Evolutionary conservation across 2,113 vertebrate species (phyloP).

Genomic region (Rhadina sibilatrix): DNA sequence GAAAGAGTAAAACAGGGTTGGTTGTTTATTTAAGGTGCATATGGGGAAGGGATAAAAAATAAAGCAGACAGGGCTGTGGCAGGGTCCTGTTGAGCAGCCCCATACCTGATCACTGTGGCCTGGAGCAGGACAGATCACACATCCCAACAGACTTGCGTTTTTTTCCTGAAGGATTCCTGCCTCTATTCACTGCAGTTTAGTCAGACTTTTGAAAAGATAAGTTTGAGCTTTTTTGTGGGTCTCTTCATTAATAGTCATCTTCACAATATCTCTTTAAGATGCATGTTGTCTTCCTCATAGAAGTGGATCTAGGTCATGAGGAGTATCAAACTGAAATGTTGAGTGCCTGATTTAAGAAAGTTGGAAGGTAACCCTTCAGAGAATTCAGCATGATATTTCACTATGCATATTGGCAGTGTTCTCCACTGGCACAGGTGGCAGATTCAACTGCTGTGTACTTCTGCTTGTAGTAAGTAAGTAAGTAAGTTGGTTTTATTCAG

Average conservation of each 20-base stretch:
- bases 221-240: background rate
- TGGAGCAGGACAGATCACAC: background rate
- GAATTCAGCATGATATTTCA: background rate
- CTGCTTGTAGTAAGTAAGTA: no score
- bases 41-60: background rate
- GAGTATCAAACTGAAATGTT: background rate
- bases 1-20: background rate
- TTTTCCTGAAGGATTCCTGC: background rate
- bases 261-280: background rate
- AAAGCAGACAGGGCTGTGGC: background rate
- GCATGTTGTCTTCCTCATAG: background rate
- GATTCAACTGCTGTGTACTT: background rate
- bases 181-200: background rate
- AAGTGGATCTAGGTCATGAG: background rate
- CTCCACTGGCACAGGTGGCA: background rate
- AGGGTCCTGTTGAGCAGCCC: background rate
- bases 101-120: background rate
- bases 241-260: background rate
- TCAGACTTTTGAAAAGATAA: background rate
- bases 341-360: background rate
- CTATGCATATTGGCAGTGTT: background rate
- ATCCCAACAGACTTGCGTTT: background rate
- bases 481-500: no score
- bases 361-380: background rate
- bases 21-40: background rate